These are phyloP conservation scores for Anisognathus igniventris DNA, from an alignment of 2,797 vertebrate species.

Conservation along the genomic window DNA sequence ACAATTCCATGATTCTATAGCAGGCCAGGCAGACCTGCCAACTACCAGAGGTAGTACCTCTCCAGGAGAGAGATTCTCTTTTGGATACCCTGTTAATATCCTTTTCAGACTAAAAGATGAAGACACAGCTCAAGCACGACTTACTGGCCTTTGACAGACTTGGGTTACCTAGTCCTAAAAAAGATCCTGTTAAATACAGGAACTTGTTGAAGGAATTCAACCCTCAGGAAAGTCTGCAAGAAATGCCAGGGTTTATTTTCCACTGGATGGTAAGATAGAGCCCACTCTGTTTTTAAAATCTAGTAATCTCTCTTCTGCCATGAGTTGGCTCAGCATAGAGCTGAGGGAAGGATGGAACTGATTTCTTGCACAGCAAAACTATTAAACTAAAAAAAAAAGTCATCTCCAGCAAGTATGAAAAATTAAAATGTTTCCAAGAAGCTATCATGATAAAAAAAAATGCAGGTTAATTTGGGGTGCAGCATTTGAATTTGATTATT, in stretches of 20 bases:
- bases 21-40: not conserved
- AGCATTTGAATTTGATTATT: not conserved
- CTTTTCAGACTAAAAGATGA: not conserved
- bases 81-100: not conserved
- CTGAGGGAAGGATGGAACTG: not conserved
- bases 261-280: not conserved
- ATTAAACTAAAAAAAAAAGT: not conserved
- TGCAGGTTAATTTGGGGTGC: not conserved
- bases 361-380: not conserved
- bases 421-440: not conserved
- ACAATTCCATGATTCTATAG: not conserved
- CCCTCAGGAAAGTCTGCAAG: not conserved
- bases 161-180: not conserved
- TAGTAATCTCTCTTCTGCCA: not conserved
- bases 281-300: not conserved
- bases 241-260: not conserved
- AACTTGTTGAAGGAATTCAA: not conserved
- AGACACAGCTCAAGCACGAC: not conserved
- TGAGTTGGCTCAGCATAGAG: not conserved
- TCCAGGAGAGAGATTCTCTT: not conserved
- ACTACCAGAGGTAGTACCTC: rapidly evolving
- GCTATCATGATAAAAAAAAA: not conserved
- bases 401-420: not conserved
- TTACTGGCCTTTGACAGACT: not conserved
- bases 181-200: not conserved